phyloP scores from a whole-genome alignment of 2,113 vertebrate species.

The Ameiurus melas region DNA sequence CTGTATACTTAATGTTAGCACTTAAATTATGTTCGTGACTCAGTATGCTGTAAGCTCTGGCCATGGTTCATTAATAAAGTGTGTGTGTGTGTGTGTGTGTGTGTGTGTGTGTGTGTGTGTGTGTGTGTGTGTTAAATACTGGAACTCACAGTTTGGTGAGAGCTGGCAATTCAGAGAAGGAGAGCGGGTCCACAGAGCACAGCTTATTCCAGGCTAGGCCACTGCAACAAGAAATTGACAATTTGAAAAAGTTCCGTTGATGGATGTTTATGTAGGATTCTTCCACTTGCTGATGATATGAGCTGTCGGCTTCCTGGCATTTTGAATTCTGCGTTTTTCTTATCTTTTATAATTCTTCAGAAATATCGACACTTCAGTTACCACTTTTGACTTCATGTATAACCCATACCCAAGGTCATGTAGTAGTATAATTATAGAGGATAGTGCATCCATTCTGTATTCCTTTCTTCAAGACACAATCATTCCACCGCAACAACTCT shows the following conservation, averaged over 20 bases:
- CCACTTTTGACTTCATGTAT: not conserved
- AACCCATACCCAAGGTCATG: not conserved
- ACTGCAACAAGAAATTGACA: slow-evolving; percentile 64
- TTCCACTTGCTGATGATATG: not conserved
- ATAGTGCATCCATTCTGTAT: not conserved
- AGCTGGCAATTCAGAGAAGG: slow-evolving; percentile 85
- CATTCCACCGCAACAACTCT: not conserved
- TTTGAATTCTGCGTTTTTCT: not conserved
- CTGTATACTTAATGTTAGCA: not conserved
- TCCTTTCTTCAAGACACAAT: not conserved
- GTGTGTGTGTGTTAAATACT: slow-evolving; percentile 8
- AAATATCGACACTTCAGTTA: not conserved
- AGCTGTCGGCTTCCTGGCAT: not conserved
- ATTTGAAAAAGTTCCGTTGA: not conserved
- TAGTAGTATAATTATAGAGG: not conserved
- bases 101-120: not conserved
- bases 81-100: not conserved
- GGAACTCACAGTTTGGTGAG: slow-evolving; percentile 90
- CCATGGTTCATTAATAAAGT: not conserved
- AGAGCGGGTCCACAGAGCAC: slow-evolving; percentile 75
- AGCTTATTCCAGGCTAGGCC: slow-evolving; percentile 92
- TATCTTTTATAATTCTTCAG: not conserved
- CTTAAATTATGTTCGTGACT: slow-evolving; percentile 7
- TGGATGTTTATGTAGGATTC: not conserved
- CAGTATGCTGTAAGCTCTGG: not conserved